Conservation (phyloP, 2,888 invertebrate genomes). For the Acanthococcus lagerstroemiae region DNA sequence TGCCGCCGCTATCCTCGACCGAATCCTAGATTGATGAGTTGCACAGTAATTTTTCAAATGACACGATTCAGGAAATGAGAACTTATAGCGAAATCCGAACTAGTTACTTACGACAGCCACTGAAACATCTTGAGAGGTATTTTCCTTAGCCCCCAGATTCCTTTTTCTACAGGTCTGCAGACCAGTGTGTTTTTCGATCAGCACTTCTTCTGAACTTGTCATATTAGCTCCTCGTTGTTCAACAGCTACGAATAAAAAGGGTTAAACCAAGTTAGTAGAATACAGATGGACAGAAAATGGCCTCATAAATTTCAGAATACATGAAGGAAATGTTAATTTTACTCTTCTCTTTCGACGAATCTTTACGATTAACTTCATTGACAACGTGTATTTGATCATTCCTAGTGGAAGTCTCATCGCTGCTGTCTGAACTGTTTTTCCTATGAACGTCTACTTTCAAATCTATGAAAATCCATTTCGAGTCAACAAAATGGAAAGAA, state of each 20-base stretch:
- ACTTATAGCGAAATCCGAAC: not conserved
- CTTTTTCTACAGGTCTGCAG: conserved; percentile 3
- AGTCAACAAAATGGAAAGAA: conserved; percentile 32
- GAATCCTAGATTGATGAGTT: conserved; percentile 32
- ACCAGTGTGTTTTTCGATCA: conserved; percentile 4
- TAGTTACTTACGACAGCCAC: conserved; percentile 12
- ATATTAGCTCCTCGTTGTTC: conserved; percentile 1
- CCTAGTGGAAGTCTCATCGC: conserved; percentile 52
- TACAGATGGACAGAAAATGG: not conserved
- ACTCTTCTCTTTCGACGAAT: conserved; percentile 22
- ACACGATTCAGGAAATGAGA: not conserved
- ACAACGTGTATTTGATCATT: conserved; percentile 24
- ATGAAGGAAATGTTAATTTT: not conserved
- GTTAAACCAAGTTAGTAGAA: not conserved
- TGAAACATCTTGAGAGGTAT: conserved; percentile 14
- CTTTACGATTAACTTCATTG: conserved; percentile 37
- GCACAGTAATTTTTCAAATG: not conserved
- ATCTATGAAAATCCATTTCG: too few relatives aligned
- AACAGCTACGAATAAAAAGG: not conserved
- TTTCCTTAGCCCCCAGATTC: conserved; percentile 8
- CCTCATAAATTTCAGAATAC: not conserved
- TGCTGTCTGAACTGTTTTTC: conserved; percentile 81
- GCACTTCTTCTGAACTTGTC: conserved; percentile 18
- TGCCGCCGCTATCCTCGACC: conserved; percentile 41
- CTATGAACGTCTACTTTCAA: conserved; percentile 87